Conservation (phyloP, 2,113 vertebrate genomes). For the Pyrgilauda ruficollis region DNA sequence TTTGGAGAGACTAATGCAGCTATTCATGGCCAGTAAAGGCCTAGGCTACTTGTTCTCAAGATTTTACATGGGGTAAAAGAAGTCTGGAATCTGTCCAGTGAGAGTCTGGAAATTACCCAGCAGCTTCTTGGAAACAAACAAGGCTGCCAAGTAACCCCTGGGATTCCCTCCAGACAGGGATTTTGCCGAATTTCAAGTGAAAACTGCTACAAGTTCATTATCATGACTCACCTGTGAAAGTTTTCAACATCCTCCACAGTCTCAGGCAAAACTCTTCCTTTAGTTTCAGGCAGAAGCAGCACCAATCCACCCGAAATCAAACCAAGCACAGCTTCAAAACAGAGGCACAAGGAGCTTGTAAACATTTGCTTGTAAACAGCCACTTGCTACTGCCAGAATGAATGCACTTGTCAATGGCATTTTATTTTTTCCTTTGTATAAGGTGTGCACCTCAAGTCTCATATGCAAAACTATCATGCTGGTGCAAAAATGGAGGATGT, state of each 20-base stretch:
- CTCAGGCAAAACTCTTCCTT: slow-evolving; percentile 82
- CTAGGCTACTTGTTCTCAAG: background rate
- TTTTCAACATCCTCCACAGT: slow-evolving; percentile 85
- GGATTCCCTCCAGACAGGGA: background rate
- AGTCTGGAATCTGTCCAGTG: background rate
- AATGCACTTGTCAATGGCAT: background rate
- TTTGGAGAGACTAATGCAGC: background rate
- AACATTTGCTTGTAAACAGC: background rate
- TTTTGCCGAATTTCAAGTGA: background rate
- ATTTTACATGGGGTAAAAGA: background rate
- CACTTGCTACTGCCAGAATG: background rate
- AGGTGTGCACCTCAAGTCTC: background rate
- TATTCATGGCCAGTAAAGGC: background rate
- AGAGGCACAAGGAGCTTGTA: background rate
- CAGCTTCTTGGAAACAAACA: background rate
- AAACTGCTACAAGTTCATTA: background rate
- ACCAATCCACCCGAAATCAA: slow-evolving; percentile 81
- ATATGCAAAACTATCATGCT: background rate
- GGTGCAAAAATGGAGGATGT: background rate
- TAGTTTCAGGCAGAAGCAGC: slow-evolving; percentile 86
- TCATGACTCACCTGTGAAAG: slow-evolving; percentile 69
- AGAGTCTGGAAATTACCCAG: background rate
- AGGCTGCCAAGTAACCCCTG: background rate
- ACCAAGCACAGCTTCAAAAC: slow-evolving; percentile 75
- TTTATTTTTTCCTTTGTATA: background rate